Evolutionary conservation across 2,888 invertebrate genomes (phyloP).

Genomic region (Caenorhabditis sinica): DNA sequence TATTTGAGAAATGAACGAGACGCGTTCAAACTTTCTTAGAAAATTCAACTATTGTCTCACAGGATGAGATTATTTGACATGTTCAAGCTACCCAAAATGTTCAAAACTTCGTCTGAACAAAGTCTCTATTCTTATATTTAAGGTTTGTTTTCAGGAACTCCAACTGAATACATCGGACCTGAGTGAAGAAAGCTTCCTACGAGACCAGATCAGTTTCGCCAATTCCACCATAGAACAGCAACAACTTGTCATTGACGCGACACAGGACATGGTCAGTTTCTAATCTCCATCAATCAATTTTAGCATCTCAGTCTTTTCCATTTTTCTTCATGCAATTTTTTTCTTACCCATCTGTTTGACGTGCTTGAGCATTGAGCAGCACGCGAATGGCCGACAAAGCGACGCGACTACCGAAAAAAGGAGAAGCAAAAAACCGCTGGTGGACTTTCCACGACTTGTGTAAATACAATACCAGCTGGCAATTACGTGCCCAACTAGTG

Average conservation of each 20-base stretch:
- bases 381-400: conserved; percentile 15
- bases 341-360: conserved; percentile 26
- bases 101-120: no score
- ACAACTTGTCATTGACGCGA: conserved; percentile 73
- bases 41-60: no score
- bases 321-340: conserved; percentile 11
- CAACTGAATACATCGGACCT: conserved; percentile 68
- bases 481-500: conserved; percentile 40
- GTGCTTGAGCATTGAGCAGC: conserved; percentile 29
- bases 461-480: conserved; percentile 49
- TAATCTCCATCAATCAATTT: conserved; percentile 7
- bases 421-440: conserved; percentile 7
- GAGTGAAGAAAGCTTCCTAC: conserved; percentile 72
- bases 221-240: conserved; percentile 78
- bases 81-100: no score
- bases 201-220: conserved; percentile 79
- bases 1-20: no score
- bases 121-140: background rate
- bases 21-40: no score
- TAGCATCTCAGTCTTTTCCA: background rate
- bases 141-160: conserved; percentile 59
- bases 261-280: conserved; percentile 73
- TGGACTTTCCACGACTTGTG: conserved; percentile 20
- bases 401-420: conserved; percentile 42
- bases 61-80: no score